phyloP scores from a whole-genome alignment of 2,113 vertebrate species.

The Chitala chitala region DNA sequence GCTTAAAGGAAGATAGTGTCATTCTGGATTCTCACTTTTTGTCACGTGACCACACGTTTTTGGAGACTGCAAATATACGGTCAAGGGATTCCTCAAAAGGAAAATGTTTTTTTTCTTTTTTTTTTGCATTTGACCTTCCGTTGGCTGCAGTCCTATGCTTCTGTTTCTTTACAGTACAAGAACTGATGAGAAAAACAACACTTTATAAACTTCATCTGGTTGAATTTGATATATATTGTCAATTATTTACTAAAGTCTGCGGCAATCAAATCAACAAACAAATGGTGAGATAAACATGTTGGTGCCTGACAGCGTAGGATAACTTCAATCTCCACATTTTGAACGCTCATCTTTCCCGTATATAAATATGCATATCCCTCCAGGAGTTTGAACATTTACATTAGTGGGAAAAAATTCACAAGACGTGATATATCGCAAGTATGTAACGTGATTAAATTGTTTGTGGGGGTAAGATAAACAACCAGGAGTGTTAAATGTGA shows the following conservation, averaged over 20 bases:
- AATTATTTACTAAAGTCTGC: too few species aligned
- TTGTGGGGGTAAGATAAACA: background rate
- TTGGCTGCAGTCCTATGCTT: too few species aligned
- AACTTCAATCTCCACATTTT: background rate
- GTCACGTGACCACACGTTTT: slow-evolving; percentile 43
- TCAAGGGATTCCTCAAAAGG: slow-evolving; percentile 27
- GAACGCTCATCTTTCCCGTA: background rate
- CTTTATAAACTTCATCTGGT: background rate
- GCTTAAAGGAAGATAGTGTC: slow-evolving; percentile 60
- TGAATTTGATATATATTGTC: background rate
- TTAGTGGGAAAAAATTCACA: too few species aligned
- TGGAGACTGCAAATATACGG: slow-evolving; percentile 31
- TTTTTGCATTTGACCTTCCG: slow-evolving; percentile 8
- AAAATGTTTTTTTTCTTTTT: slow-evolving; percentile 13
- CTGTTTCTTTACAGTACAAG: too few species aligned
- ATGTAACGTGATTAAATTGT: background rate
- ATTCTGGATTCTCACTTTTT: slow-evolving; percentile 45
- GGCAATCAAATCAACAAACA: too few species aligned
- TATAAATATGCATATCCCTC: background rate
- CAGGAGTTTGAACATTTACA: background rate
- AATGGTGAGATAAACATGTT: too few species aligned
- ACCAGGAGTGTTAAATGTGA: background rate
- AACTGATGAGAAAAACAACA: background rate
- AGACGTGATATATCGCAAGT: background rate
- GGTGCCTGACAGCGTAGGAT: too few species aligned